Percentiles rank a stretch among this genome's conserved stretches.
These are phyloP conservation scores for Piaya cayana DNA, from an alignment of 2,113 vertebrate species.

Conservation along the genomic window DNA sequence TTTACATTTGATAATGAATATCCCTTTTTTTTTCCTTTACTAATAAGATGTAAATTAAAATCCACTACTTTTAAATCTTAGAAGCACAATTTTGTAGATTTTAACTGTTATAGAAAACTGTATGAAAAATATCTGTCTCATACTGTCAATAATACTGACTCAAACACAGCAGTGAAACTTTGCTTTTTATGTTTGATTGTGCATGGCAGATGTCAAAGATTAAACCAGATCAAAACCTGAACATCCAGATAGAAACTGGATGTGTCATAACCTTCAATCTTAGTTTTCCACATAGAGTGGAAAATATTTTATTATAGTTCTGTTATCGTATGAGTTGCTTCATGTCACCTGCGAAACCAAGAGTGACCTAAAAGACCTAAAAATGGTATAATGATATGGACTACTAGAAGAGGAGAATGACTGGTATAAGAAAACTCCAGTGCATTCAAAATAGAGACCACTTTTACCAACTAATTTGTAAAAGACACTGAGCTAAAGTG, in stretches of 20 bases:
- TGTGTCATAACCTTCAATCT: neutral
- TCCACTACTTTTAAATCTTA: conserved; percentile 59
- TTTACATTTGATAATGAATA: conserved; percentile 69
- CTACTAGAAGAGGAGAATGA: neutral
- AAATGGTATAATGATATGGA: fast-evolving
- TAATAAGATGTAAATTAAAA: conserved; percentile 67
- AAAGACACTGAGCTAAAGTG: neutral
- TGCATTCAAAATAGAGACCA: fast-evolving
- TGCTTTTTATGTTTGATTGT: neutral
- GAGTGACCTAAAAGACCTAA: neutral
- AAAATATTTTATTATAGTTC: neutral
- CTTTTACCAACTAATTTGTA: neutral
- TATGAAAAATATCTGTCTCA: neutral
- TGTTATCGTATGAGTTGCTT: neutral
- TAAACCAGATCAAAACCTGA: neutral
- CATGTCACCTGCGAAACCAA: neutral
- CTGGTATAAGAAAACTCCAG: neutral
- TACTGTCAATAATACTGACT: neutral
- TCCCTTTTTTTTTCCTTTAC: neutral
- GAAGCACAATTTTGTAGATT: conserved; percentile 17
- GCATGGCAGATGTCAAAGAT: neutral
- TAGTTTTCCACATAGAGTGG: neutral
- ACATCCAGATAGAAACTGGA: neutral
- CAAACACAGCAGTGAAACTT: neutral
- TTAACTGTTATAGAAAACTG: conserved; percentile 6